Evolutionary conservation across 2,888 invertebrate species (phyloP).

Genomic region (Pedicia rivosa): DNA sequence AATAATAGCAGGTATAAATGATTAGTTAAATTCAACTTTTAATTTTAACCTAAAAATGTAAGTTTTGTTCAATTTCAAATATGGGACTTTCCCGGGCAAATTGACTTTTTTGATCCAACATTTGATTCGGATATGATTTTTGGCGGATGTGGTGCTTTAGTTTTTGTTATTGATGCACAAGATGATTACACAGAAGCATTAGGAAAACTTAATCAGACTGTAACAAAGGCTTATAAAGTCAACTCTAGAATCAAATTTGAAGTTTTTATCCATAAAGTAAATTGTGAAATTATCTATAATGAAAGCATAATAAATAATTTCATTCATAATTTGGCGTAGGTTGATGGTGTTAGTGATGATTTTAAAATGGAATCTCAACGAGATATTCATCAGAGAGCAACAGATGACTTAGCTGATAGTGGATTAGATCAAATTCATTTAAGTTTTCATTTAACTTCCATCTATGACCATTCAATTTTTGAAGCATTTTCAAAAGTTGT

Average conservation of each 20-base stretch:
- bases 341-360: constrained; percentile 97
- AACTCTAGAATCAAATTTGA: constrained; percentile 95
- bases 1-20: constrained; percentile 46
- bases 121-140: constrained; percentile 95
- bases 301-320: constrained; percentile 8
- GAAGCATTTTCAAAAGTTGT: constrained; percentile 99
- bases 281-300: too few species aligned
- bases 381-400: constrained; percentile 93
- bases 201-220: constrained; percentile 80
- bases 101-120: constrained; percentile 91
- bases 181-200: constrained; percentile 97
- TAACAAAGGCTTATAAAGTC: constrained; percentile 87
- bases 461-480: constrained; percentile 99
- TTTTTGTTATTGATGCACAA: constrained; percentile 99
- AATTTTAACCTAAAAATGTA: constrained; percentile 18
- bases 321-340: constrained; percentile 33
- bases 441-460: constrained; percentile 93
- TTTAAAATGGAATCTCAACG: constrained; percentile 98
- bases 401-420: constrained; percentile 83
- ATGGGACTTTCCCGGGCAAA: constrained; percentile 99
- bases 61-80: constrained; percentile 99
- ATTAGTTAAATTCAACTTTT: constrained; percentile 24
- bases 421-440: constrained; percentile 77
- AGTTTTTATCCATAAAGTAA: constrained; percentile 94
- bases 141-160: constrained; percentile 91